phyloP scores from a whole-genome alignment of 2,113 vertebrate species.

The Esox niger region DNA sequence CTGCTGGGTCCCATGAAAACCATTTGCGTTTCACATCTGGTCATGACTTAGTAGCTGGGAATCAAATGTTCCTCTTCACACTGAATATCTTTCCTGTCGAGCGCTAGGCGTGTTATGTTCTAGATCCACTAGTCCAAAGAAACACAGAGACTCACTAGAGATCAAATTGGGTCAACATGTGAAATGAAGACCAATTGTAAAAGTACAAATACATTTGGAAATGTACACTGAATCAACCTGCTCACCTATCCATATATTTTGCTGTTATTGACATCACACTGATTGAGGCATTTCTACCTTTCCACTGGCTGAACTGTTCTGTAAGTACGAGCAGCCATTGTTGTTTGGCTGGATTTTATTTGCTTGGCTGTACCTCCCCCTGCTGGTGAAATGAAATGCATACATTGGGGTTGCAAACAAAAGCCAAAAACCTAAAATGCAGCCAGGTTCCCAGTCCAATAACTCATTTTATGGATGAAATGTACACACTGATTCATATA shows the following conservation, averaged over 20 bases:
- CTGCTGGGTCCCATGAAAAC: neutral
- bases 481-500: neutral
- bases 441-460: neutral
- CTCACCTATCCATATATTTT: neutral
- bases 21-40: neutral
- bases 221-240: neutral
- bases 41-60: neutral
- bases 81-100: too few species aligned
- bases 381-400: slow-evolving; percentile 6
- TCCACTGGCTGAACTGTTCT: neutral
- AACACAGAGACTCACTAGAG: too few species aligned
- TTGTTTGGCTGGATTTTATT: neutral
- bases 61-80: neutral
- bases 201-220: too few species aligned
- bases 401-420: neutral
- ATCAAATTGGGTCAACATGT: too few species aligned
- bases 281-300: neutral
- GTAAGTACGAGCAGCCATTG: neutral
- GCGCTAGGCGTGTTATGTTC: too few species aligned
- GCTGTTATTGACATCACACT: neutral
- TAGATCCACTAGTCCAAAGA: too few species aligned
- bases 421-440: neutral
- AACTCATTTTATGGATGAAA: neutral
- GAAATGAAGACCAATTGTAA: too few species aligned
- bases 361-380: slow-evolving; percentile 22